phyloP scores from a whole-genome alignment of 2,888 invertebrate species.

The Cordilura impudica region DNA sequence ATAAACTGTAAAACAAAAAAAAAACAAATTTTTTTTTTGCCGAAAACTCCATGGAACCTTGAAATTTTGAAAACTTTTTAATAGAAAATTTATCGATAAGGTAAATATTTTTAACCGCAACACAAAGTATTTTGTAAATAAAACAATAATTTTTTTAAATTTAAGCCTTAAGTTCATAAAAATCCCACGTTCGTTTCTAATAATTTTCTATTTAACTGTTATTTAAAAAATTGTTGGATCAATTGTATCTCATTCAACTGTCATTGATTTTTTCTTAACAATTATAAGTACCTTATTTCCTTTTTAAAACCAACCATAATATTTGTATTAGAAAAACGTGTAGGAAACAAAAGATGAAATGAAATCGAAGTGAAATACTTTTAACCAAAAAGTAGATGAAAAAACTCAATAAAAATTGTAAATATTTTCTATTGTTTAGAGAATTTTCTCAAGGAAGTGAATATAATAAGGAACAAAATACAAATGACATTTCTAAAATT shows the following conservation, averaged over 20 bases:
- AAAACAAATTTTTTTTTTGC: too few species aligned
- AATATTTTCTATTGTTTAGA: background rate
- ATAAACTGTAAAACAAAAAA: too few species aligned
- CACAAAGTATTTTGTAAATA: too few species aligned
- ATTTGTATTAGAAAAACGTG: constrained; percentile 42
- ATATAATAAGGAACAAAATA: constrained; percentile 8
- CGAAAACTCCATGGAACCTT: too few species aligned
- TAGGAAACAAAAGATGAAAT: background rate
- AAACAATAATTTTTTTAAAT: too few species aligned
- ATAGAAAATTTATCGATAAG: too few species aligned
- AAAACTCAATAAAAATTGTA: background rate
- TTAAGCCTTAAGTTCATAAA: background rate
- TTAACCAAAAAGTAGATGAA: too few species aligned
- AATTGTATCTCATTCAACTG: too few species aligned
- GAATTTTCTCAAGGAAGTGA: constrained; percentile 43
- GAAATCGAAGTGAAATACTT: background rate
- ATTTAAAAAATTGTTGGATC: background rate
- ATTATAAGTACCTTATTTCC: constrained; percentile 2
- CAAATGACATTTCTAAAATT: constrained; percentile 11
- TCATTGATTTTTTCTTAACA: background rate
- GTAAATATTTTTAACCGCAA: too few species aligned
- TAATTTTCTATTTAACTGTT: background rate
- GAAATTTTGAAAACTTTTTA: too few species aligned
- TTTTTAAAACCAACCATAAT: constrained; percentile 25
- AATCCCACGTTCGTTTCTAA: background rate